Conservation (phyloP, 2,888 invertebrate genomes). For the Ectemnius continuus region DNA sequence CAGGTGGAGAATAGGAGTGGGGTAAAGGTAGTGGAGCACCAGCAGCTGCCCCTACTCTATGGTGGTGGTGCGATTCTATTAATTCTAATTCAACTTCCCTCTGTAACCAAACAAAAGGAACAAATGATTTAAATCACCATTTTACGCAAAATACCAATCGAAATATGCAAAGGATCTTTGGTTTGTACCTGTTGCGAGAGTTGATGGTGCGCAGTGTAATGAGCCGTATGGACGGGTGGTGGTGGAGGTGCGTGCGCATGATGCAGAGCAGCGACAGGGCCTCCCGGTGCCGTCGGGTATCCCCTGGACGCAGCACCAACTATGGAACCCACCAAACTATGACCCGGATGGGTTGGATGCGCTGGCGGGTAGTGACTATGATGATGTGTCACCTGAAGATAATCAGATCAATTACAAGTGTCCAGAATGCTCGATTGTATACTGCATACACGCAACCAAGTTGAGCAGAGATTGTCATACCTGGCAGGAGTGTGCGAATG, state of each 20-base stretch:
- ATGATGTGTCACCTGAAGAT: slow-evolving; percentile 69
- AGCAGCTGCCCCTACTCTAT: slow-evolving; percentile 77
- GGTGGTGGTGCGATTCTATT: slow-evolving; percentile 73
- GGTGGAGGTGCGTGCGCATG: slow-evolving; percentile 70
- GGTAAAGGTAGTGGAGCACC: slow-evolving; percentile 75
- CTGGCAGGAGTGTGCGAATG: slow-evolving; percentile 76
- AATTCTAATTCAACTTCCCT: slow-evolving; percentile 74
- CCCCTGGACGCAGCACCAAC: slow-evolving; percentile 72
- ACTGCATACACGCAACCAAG: neutral
- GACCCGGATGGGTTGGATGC: slow-evolving; percentile 70
- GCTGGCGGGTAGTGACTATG: slow-evolving; percentile 71
- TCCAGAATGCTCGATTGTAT: too few relatives aligned
- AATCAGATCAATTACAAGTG: too few relatives aligned
- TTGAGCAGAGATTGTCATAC: slow-evolving; percentile 51
- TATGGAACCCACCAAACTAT: slow-evolving; percentile 69
- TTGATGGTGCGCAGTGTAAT: slow-evolving; percentile 73
- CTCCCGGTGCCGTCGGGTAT: slow-evolving; percentile 71
- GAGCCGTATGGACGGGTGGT: slow-evolving; percentile 72
- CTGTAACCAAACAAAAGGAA: slow-evolving; percentile 52
- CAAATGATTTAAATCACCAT: neutral
- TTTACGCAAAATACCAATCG: neutral
- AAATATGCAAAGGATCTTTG: neutral
- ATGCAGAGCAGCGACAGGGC: slow-evolving; percentile 72
- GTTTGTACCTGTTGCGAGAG: slow-evolving; percentile 71
- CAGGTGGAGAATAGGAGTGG: slow-evolving; percentile 76